phyloP scores from a whole-genome alignment of 1,140 invertebrate species.

The Vanessa tameamea region DNA sequence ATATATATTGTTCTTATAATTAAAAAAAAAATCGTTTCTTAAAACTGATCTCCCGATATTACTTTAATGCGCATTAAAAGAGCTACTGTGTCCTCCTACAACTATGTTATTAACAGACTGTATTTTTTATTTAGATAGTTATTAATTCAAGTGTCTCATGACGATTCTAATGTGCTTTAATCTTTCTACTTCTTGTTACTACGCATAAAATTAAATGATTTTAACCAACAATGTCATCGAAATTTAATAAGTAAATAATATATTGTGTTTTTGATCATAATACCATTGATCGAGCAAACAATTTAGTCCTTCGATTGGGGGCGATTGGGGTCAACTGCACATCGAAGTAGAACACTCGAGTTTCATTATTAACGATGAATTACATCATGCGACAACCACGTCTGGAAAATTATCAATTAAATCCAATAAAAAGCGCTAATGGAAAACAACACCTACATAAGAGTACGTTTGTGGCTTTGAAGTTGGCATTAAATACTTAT shows the following conservation, averaged over 20 bases:
- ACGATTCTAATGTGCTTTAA: no score
- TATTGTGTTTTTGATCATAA: conserved; percentile 40
- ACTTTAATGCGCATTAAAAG: not conserved
- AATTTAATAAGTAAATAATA: conserved; percentile 14
- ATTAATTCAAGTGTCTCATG: no score
- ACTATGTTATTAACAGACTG: not conserved
- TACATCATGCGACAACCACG: conserved; percentile 66
- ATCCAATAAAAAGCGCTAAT: conserved; percentile 58
- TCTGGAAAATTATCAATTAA: conserved; percentile 65
- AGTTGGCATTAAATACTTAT: not conserved
- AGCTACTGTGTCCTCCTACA: not conserved
- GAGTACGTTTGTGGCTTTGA: not conserved
- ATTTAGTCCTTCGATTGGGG: conserved; percentile 79
- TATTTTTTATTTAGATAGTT: no score
- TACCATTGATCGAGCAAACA: conserved; percentile 63
- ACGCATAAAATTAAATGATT: not conserved
- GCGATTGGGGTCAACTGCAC: conserved; percentile 76
- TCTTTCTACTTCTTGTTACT: not conserved
- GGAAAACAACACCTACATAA: conserved; percentile 14
- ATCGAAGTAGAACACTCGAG: conserved; percentile 64
- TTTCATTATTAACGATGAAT: conserved; percentile 56
- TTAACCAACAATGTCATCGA: not conserved
- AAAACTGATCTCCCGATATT: no score
- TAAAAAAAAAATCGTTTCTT: no score
- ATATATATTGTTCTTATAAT: no score